Conservation (phyloP, 2,888 invertebrate species). For the Pseudanteris insignis region DNA sequence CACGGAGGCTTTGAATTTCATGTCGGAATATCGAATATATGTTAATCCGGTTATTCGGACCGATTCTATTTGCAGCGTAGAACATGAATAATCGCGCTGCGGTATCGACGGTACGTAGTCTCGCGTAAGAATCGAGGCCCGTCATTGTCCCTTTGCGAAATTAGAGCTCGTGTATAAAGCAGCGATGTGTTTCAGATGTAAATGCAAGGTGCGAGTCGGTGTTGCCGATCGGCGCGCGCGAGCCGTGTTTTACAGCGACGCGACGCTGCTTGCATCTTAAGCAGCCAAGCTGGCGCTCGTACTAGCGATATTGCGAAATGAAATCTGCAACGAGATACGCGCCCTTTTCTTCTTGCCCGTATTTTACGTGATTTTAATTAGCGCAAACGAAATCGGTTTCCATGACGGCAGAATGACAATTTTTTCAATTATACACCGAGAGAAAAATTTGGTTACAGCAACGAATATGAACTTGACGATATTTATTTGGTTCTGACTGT, state of each 20-base stretch:
- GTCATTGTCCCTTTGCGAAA: slow-evolving; percentile 43
- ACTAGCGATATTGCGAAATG: slow-evolving; percentile 36
- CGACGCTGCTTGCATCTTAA: slow-evolving; percentile 42
- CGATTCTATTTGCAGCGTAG: too few relatives aligned
- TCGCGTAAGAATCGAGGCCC: slow-evolving; percentile 20
- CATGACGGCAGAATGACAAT: too few relatives aligned
- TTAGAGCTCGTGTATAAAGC: slow-evolving; percentile 37
- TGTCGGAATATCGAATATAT: too few relatives aligned
- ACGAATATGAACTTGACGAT: too few relatives aligned
- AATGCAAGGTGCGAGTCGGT: slow-evolving; percentile 43
- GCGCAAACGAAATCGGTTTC: slow-evolving; percentile 19
- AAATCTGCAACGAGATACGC: slow-evolving; percentile 31
- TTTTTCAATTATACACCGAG: too few relatives aligned
- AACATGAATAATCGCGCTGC: slow-evolving; percentile 40
- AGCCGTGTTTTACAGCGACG: slow-evolving; percentile 40
- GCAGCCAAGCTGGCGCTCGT: slow-evolving; percentile 34
- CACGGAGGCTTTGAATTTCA: too few relatives aligned
- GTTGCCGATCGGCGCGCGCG: slow-evolving; percentile 32
- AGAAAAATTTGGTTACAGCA: too few relatives aligned
- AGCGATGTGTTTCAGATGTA: slow-evolving; percentile 42
- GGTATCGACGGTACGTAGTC: slow-evolving; percentile 40
- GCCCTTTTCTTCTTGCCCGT: slow-evolving; percentile 23
- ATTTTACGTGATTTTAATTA: slow-evolving; percentile 30
- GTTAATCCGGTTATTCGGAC: too few relatives aligned
- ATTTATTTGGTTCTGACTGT: too few relatives aligned